Conservation (phyloP, 2,113 vertebrate species). For the Terrapene triunguis region DNA sequence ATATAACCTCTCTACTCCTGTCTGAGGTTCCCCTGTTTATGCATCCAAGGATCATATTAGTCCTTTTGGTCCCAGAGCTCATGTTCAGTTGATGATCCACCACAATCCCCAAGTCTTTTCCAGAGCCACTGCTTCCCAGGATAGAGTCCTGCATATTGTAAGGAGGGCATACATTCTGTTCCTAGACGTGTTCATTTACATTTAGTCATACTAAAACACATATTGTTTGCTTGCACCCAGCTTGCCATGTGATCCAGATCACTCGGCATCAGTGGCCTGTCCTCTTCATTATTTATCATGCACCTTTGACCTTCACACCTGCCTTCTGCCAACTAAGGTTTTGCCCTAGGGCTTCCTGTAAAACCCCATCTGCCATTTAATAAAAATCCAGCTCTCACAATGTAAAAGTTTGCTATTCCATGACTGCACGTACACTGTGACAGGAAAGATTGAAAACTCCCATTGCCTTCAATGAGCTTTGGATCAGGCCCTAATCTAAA, state of each 20-base stretch:
- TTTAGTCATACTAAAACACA: neutral
- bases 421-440: neutral
- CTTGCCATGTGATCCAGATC: neutral
- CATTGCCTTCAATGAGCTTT: neutral
- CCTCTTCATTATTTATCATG: neutral
- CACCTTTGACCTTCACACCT: neutral
- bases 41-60: neutral
- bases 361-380: neutral
- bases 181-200: neutral
- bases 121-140: neutral
- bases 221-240: neutral
- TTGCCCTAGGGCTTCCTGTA: neutral
- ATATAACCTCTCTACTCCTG: too few relatives aligned
- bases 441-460: neutral
- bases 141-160: neutral
- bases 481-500: neutral
- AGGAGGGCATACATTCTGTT: neutral
- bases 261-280: neutral
- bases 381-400: rapidly evolving
- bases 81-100: neutral
- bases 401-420: neutral
- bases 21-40: neutral
- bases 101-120: neutral
- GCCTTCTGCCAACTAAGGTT: neutral
- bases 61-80: neutral